Base-by-base conservation (phyloP, 2,113 vertebrate species). In the Galbula dea region DNA sequence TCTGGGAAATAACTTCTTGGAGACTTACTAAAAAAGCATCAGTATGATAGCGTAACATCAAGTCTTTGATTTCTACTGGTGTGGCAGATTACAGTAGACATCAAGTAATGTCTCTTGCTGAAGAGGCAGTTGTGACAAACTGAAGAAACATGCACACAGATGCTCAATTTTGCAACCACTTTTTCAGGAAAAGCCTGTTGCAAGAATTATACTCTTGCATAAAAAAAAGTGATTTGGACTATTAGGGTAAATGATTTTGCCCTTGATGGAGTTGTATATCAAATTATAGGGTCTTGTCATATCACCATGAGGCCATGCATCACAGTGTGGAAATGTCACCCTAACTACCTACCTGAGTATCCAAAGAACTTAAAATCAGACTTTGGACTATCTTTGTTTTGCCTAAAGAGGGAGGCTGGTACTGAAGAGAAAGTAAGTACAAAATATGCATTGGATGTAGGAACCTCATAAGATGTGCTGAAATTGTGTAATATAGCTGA, bases 401-500 rank as follows among this genome's bases (percentile, higher is more conserved):
- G 27, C 6, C 37, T 81, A 5, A 77, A 63, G 59, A 55, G 21
- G n/a, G 26, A 79, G 21, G 15, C 18, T 82, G 48, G 37, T 51
- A 30, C 34, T 63, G 34, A 82, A 78, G 57, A 74, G 15, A 34
- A 72, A 88, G 19, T 39, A 57, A 59, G 45, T 19, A 80, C 14
- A 52, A 72, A 61, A 39, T 27, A 36, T 7, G 9, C 13, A 49
- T 43, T 52, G 27, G 12, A 26, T 65, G 62, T 32, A 65, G 15
- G n/a, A 74, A 46, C 41, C 7, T 0, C 0, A 1, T 32, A 41
- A 59, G 12, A 32, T 5, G 43, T 23, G 12, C 11, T 59, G n/a
- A 68, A 90, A 57, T 17, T 48, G 32, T 0, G 0, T 36, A 2
- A 39, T 49, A 13, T 3, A 15, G 12, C 41, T 58, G 39, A 27